Base-by-base conservation (phyloP, 2,113 vertebrate genomes). In the Ophthalmolycus amberensis region DNA sequence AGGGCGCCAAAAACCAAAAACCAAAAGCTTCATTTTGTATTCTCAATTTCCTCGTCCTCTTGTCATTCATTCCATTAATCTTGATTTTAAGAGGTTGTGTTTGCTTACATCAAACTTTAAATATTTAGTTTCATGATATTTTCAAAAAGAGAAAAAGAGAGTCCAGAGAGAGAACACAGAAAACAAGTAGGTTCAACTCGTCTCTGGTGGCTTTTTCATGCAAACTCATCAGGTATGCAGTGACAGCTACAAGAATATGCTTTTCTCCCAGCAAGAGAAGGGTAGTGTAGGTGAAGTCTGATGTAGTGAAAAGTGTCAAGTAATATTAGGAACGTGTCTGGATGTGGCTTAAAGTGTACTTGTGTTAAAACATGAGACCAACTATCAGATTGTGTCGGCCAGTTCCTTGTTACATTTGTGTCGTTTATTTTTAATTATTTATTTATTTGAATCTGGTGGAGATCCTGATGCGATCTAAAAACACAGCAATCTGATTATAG, bases 381-480 rank as follows among this genome's bases (percentile, higher is more conserved):
- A 12, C 20, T 27, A n/a, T 67, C 22, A 70, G 25, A 70, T 42
- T 79, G 75, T 79, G n/a, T 37, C 40, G 46, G 65, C 58, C 37
- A 64, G 4, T 62, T 67, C 32, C 6, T 14, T 52, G 16, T 46
- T 70, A 54, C 20, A n/a, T 68, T 67, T 64, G 27, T 37, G 29
- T 63, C 25, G 6, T 34, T 34, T 34, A 34, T 34, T 34, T 34
- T 34, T 34, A 6, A 34, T 34, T 34, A 6, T 34, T 34, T 34
- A 34, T 80, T 84, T 25, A 71, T 59, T 86, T 66, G 64, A 82
- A 72, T 75, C 25, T 67, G 63, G 14, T 77, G 40, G 62, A 76
- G 73, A 80, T 82, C 66, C n/a, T 62, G 70, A 87, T 63, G 65
- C 50, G 86, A 81, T 77, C 75, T 78, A 79, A 89, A 82, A 91